Conservation (phyloP, 2,113 vertebrate genomes). For the Oreochromis niloticus region DNA sequence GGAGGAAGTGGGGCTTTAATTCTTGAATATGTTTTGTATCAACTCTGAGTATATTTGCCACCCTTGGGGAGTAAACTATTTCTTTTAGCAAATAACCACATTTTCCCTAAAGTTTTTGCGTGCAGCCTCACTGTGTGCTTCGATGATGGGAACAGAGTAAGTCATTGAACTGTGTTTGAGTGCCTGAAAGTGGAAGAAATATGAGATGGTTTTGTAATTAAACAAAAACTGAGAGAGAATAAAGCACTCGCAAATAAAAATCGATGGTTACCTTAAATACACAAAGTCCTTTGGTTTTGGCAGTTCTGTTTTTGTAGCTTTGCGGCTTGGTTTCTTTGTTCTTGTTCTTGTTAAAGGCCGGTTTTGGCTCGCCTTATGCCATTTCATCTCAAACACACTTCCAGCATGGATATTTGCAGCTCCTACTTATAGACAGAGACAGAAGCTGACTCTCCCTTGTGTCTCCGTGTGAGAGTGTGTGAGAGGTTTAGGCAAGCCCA, state of each 20-base stretch:
- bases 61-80: constrained; percentile 15
- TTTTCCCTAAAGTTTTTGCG: constrained; percentile 9
- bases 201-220: neutral
- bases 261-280: neutral
- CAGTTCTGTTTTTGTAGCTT: neutral
- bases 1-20: constrained; percentile 7
- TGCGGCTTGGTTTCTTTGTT: constrained; percentile 2
- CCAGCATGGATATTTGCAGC: constrained; percentile 30
- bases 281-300: neutral
- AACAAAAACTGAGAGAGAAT: neutral
- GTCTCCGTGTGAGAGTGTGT: neutral
- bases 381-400: constrained; percentile 20
- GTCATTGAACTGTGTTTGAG: neutral
- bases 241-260: neutral
- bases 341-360: constrained; percentile 28
- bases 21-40: constrained; percentile 41
- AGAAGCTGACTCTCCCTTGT: neutral
- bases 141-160: neutral
- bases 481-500: constrained; percentile 29
- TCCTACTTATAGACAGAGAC: constrained; percentile 43
- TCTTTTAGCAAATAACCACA: constrained; percentile 27
- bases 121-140: neutral
- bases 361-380: neutral
- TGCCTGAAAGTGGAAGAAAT: neutral
- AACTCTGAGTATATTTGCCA: constrained; percentile 32